These are phyloP conservation scores for Spatula versicolor DNA, from an alignment of 2,797 vertebrate species.

Conservation along the genomic window DNA sequence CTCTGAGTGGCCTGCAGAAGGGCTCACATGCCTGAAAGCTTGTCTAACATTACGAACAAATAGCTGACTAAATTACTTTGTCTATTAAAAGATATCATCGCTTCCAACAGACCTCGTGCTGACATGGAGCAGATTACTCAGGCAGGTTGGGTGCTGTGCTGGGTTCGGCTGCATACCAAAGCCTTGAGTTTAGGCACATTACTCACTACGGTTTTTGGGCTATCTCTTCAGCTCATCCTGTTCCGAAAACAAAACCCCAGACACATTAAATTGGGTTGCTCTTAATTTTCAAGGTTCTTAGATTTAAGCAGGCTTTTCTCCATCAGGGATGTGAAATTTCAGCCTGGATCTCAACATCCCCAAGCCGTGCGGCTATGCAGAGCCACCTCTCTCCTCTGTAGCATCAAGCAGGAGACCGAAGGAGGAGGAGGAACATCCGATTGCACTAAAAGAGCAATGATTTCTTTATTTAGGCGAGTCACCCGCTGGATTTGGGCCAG, in stretches of 20 bases:
- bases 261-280: neutral
- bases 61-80: conserved; percentile 7
- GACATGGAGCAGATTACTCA: conserved; percentile 58
- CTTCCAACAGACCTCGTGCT: conserved; percentile 36
- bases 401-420: neutral
- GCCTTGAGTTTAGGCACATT: conserved; percentile 29
- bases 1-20: conserved; percentile 17
- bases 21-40: neutral
- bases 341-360: neutral
- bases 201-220: conserved; percentile 40
- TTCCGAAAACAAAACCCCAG: neutral
- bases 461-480: neutral
- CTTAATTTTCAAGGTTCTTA: neutral
- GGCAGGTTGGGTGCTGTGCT: conserved; percentile 37
- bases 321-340: neutral
- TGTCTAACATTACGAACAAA: conserved; percentile 1
- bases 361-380: neutral
- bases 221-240: conserved; percentile 47
- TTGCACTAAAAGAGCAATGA: neutral
- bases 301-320: neutral
- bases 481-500: conserved; percentile 11
- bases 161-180: conserved; percentile 63
- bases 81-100: conserved; percentile 29
- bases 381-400: neutral
- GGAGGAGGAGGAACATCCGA: neutral